These are phyloP conservation scores for Harpagifer antarcticus DNA, from an alignment of 2,797 vertebrate species.

Conservation along the genomic window DNA sequence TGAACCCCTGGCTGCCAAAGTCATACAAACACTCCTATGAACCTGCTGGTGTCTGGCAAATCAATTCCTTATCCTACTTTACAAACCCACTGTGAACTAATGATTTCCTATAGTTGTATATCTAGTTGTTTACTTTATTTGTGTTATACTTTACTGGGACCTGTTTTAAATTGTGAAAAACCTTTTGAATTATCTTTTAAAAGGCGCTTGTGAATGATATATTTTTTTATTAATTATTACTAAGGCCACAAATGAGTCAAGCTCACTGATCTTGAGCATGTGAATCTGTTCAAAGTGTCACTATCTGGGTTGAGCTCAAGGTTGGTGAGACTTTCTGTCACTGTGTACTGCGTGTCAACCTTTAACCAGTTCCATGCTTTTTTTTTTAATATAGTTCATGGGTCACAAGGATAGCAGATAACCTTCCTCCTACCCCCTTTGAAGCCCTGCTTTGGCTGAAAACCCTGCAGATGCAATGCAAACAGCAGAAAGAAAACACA, in stretches of 20 bases:
- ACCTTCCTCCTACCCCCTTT: not conserved
- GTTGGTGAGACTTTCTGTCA: constrained; percentile 10
- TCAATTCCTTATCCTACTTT: no score
- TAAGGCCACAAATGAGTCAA: not conserved
- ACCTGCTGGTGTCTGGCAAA: not conserved
- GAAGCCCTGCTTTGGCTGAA: constrained; percentile 10
- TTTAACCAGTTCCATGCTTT: constrained; percentile 24
- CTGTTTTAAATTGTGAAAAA: no score
- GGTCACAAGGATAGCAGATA: constrained; percentile 21
- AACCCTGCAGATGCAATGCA: not conserved
- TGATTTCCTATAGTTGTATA: no score
- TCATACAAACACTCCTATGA: not conserved
- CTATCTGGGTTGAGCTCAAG: constrained; percentile 2
- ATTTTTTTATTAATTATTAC: no score
- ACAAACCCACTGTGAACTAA: no score
- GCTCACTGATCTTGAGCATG: constrained; percentile 7
- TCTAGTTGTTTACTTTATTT: no score
- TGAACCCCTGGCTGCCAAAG: not conserved
- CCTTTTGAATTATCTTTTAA: no score
- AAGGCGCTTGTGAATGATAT: no score
- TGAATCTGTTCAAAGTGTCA: not conserved
- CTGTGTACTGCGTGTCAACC: constrained; percentile 2
- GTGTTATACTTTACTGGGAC: no score
- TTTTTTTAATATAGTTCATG: constrained; percentile 16
- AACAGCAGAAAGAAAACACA: constrained; percentile 3